Percentiles rank a stretch among this genome's conserved stretches.
Conservation (phyloP, 2,888 invertebrate species). For the Trypoxylon attenuatum region DNA sequence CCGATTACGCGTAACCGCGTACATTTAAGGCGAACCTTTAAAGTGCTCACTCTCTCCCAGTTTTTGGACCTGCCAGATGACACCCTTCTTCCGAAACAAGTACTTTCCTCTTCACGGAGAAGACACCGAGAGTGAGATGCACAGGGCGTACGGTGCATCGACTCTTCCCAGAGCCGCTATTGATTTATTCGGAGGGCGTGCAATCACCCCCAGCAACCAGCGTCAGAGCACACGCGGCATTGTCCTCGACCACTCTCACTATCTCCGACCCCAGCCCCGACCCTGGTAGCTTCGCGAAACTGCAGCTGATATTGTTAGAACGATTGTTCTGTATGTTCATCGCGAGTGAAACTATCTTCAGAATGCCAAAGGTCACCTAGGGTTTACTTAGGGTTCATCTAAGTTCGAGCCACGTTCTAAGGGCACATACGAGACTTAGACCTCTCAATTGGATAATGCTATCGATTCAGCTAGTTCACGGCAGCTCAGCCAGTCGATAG, state of each 20-base stretch:
- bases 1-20: no score
- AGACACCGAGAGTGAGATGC: no score
- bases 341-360: no score
- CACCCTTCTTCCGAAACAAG: no score
- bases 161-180: conserved; percentile 49
- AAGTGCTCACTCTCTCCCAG: no score
- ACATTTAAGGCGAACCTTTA: no score
- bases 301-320: conserved; percentile 32
- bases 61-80: no score
- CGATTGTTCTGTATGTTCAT: no score
- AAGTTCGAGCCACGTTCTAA: no score
- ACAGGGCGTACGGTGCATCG: conserved; percentile 29
- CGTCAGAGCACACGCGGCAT: conserved; percentile 42
- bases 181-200: conserved; percentile 61
- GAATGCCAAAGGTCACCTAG: no score
- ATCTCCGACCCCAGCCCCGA: conserved; percentile 22
- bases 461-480: neutral
- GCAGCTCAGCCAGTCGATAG: neutral
- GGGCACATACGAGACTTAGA: neutral
- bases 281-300: conserved; percentile 25
- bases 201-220: conserved; percentile 34
- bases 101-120: no score
- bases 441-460: neutral
- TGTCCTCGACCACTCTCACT: conserved; percentile 51
- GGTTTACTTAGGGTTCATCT: no score